Conservation (phyloP, 2,888 invertebrate genomes). For the Leptinotarsa juncta region DNA sequence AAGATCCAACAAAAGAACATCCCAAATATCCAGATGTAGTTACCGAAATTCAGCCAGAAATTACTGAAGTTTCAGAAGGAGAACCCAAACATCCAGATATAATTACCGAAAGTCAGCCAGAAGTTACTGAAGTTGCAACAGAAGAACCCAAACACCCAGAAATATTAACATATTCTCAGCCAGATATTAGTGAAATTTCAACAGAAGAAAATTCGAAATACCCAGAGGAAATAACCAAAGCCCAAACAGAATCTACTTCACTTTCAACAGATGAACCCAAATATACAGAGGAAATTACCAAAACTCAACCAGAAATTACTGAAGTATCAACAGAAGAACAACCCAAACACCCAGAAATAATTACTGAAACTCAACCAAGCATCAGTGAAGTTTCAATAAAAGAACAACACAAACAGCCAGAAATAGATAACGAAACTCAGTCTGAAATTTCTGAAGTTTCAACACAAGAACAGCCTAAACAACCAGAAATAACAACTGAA, state of each 20-base stretch:
- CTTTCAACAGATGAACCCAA: background rate
- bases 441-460: background rate
- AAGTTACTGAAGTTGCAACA: background rate
- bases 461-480: background rate
- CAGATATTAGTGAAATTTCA: too few relatives aligned
- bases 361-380: too few relatives aligned
- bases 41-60: too few relatives aligned
- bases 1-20: too few relatives aligned
- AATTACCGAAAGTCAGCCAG: background rate
- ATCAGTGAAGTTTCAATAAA: too few relatives aligned
- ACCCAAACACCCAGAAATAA: too few relatives aligned
- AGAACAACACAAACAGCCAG: too few relatives aligned
- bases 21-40: background rate
- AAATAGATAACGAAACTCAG: constrained; percentile 19
- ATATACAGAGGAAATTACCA: background rate
- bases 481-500: constrained; percentile 23
- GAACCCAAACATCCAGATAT: background rate
- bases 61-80: too few relatives aligned
- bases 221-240: background rate
- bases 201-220: background rate
- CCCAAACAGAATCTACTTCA: too few relatives aligned
- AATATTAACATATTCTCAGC: too few relatives aligned
- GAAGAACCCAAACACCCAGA: too few relatives aligned
- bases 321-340: background rate
- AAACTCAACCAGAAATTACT: background rate